Base-by-base conservation (phyloP, 2,113 vertebrate species). In the Morone chrysops region DNA sequence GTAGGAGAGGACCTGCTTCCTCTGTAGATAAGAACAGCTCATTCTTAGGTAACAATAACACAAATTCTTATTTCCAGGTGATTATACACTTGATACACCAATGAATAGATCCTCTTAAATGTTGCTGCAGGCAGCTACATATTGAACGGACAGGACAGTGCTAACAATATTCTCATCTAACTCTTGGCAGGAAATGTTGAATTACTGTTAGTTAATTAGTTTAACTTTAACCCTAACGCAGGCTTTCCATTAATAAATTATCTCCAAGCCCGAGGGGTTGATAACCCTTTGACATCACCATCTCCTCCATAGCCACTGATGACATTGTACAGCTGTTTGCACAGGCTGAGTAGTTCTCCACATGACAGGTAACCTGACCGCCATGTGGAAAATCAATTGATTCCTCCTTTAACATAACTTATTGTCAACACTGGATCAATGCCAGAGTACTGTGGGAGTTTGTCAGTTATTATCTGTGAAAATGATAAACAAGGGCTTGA, bases 271-370 rank as follows among this genome's bases (percentile, higher is more conserved):
- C 18, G 16, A 40, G 53, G 22, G 6, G 6, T 43, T 45, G 67
- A 41, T 31, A 25, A 18, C 53, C 43, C 8, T 31, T 6, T 59
- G 51, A 54, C 18, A n/a, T n/a, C 8, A 54, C 20, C 51, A 18
- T 5, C 13, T 61, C 8, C 31, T 41, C 5, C 51, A 43, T 16
- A 38, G 41, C 10, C n/a, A 8, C 16, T 6, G 18, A 53, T 45
- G 14, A 51, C 70, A 71, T 59, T 17, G 47, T 45, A 45, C 38
- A 47, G 22, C 72, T 77, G 53, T 10, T 72, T 78, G 67, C 48
- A 81, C 50, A 45, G 4, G 47, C 5, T 17, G 36, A 4, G 6
- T 2, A 31, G 20, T 22, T 12, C 22, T 47, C 17, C 6, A 53
- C 3, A 45, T 48, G 66, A 75, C 48, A 38, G 8, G 8, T 41